Percentiles rank a stretch among this genome's conserved stretches.
These are phyloP conservation scores for Anguilla marmorata DNA, from an alignment of 2,797 vertebrate genomes.

Conservation along the genomic window DNA sequence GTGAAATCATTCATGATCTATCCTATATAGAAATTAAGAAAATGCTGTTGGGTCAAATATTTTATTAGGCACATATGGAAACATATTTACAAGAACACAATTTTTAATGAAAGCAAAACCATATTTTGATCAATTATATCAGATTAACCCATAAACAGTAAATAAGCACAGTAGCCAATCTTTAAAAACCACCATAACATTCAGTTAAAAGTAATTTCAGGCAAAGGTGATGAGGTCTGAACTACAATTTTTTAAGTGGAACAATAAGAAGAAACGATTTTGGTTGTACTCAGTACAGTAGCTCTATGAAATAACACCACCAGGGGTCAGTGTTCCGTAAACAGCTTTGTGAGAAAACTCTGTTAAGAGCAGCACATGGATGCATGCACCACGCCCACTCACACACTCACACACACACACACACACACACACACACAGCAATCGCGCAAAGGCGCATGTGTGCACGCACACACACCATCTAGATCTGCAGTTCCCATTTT, in stretches of 20 bases:
- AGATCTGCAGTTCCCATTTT: constrained; percentile 18
- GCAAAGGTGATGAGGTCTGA: not conserved
- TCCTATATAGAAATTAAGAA: no score
- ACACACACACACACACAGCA: not conserved
- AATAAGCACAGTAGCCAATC: not conserved
- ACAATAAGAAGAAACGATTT: not conserved
- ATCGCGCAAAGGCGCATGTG: no score
- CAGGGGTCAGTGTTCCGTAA: constrained; percentile 17
- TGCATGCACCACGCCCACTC: not conserved
- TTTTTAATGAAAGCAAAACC: not conserved
- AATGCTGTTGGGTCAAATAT: not conserved
- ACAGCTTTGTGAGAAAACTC: not conserved
- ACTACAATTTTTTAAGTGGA: not conserved
- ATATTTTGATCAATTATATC: not conserved
- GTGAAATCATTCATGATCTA: not conserved
- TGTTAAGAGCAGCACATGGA: not conserved
- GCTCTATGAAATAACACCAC: not conserved
- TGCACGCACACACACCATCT: not conserved
- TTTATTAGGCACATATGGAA: not conserved
- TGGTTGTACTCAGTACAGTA: not conserved
- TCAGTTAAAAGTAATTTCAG: not conserved
- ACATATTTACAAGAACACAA: not conserved
- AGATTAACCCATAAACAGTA: not conserved
- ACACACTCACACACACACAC: not conserved
- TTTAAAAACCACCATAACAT: not conserved